phyloP scores from a whole-genome alignment of 2,888 invertebrate species.

The Caenorhabditis macrosperma region DNA sequence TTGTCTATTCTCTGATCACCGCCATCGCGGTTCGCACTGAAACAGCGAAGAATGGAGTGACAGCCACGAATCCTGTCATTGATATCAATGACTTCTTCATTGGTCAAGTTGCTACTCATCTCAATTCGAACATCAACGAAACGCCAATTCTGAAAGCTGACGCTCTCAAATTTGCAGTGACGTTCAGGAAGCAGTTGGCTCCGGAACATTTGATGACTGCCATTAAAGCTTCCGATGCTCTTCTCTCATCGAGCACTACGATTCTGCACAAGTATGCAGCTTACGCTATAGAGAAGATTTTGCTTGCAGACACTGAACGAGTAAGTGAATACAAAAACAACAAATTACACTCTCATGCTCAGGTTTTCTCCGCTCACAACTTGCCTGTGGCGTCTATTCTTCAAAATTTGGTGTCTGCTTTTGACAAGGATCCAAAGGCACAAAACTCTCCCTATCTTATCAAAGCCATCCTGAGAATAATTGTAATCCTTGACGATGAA shows the following conservation, averaged over 20 bases:
- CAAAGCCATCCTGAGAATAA: conserved; percentile 85
- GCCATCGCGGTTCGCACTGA: conserved; percentile 92
- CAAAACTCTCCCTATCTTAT: conserved; percentile 97
- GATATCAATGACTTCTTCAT: conserved; percentile 91
- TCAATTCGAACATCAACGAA: conserved; percentile 83
- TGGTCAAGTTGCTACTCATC: conserved; percentile 90
- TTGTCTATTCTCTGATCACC: conserved; percentile 95
- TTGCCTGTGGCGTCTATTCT: conserved; percentile 87
- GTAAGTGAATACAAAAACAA: too few relatives aligned
- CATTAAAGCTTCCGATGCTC: conserved; percentile 81
- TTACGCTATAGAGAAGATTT: conserved; percentile 90
- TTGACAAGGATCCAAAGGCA: conserved; percentile 84
- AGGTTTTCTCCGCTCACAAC: conserved; percentile 83
- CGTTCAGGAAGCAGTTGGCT: conserved; percentile 92
- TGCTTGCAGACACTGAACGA: conserved; percentile 82
- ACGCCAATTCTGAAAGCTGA: conserved; percentile 90
- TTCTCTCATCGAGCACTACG: conserved; percentile 44
- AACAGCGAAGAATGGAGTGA: conserved; percentile 85
- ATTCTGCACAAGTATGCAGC: conserved; percentile 91
- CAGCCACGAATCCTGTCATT: conserved; percentile 82
- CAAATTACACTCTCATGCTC: not conserved
- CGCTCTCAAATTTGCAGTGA: conserved; percentile 94
- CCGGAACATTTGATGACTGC: conserved; percentile 87
- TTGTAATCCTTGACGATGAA: conserved; percentile 74
- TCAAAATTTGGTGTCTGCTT: conserved; percentile 86